phyloP scores from a whole-genome alignment of 2,113 vertebrate species.

The Merops nubicus region DNA sequence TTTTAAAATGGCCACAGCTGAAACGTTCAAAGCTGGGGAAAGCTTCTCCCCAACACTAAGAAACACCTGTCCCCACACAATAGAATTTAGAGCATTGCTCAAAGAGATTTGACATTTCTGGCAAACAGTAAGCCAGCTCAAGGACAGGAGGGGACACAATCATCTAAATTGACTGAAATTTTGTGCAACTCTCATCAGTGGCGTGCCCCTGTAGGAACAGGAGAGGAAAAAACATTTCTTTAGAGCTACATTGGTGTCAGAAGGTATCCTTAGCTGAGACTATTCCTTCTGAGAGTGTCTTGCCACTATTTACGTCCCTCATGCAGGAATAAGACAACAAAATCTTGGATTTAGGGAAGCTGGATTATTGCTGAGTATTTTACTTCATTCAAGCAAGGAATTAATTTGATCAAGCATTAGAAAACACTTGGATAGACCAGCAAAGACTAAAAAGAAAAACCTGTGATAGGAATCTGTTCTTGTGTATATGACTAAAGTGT shows the following conservation, averaged over 20 bases:
- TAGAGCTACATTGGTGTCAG: background rate
- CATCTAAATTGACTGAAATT: constrained; percentile 5
- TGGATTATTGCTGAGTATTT: background rate
- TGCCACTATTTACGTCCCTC: background rate
- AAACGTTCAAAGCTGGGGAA: constrained; percentile 27
- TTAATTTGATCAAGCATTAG: background rate
- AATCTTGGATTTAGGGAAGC: background rate
- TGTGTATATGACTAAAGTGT: background rate
- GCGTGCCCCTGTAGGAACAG: background rate
- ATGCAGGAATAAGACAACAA: background rate
- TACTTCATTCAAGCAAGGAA: background rate
- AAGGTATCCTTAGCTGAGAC: background rate
- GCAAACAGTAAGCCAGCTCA: background rate
- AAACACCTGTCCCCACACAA: background rate
- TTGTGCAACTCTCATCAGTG: background rate
- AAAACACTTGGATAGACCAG: background rate
- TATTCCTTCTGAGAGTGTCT: background rate
- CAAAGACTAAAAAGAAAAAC: background rate
- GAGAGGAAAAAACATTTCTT: background rate
- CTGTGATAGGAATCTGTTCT: background rate
- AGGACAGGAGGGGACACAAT: background rate
- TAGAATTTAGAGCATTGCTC: background rate
- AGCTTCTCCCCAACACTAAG: background rate
- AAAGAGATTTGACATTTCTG: constrained; percentile 26
- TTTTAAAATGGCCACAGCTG: background rate